phyloP scores from a whole-genome alignment of 2,888 invertebrate species.

The Abscondita cerata region DNA sequence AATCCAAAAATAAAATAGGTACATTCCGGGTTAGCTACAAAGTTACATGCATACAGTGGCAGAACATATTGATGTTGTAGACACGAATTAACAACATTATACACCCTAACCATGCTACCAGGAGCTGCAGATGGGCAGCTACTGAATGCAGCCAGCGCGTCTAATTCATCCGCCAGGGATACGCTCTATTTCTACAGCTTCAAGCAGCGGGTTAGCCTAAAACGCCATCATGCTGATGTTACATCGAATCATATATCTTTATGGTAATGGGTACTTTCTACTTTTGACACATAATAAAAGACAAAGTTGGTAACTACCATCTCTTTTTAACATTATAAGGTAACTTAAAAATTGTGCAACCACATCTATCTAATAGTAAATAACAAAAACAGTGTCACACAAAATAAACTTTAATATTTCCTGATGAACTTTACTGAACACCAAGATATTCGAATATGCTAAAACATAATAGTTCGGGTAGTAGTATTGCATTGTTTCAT shows the following conservation, averaged over 20 bases:
- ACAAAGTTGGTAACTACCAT: background rate
- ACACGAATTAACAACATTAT: slow-evolving; percentile 42
- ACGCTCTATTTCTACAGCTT: slow-evolving; percentile 42
- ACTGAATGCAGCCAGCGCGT: slow-evolving; percentile 43
- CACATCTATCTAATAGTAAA: too few relatives aligned
- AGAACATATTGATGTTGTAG: slow-evolving; percentile 47
- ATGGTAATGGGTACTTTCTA: background rate
- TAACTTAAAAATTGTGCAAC: too few relatives aligned
- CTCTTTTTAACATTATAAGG: too few relatives aligned
- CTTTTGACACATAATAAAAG: background rate
- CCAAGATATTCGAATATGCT: too few relatives aligned
- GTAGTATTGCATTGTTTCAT: too few relatives aligned
- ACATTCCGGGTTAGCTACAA: slow-evolving; percentile 23
- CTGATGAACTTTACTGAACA: too few relatives aligned
- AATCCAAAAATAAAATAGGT: background rate
- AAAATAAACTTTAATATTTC: too few relatives aligned
- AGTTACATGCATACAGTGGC: slow-evolving; percentile 46
- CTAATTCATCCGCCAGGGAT: slow-evolving; percentile 40
- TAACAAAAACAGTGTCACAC: too few relatives aligned
- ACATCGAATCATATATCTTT: slow-evolving; percentile 32
- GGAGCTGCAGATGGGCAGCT: slow-evolving; percentile 42
- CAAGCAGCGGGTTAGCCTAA: slow-evolving; percentile 42
- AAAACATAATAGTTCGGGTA: too few relatives aligned
- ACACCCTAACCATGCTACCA: slow-evolving; percentile 41
- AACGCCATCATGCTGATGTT: slow-evolving; percentile 45